Evolutionary conservation across 2,113 vertebrate genomes (phyloP), one percentile per base, ranked within the genome.

Genomic region (Hyperopisus bebe): DNA sequence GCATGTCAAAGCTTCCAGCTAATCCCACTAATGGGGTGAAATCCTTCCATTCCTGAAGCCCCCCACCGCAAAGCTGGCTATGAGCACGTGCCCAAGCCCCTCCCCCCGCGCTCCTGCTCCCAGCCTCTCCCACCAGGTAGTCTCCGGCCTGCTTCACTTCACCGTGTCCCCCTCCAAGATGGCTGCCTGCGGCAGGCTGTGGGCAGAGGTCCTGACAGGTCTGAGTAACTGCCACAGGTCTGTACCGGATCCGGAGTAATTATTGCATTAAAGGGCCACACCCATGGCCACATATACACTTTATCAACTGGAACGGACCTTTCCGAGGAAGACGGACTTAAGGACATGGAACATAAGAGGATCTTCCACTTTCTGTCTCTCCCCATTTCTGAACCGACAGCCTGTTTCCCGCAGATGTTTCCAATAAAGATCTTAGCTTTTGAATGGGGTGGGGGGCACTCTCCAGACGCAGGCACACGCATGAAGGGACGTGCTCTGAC

Each of bases 1-100:
- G 82, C 53, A 90, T 86, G 83, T 89, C 89, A 86, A 86, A 90
- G 82, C 58, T 44, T 74, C 83, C 44, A 51, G 55, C 83, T 90
- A 90, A 90, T 90, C 89, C 83, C 27, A 58, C 53, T 90, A 74
- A 90, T 66, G 82, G 83, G 66, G 53, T 44, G 48, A 90, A 74
- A 90, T 90, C 89, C 55, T 42, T 39, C 42, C 31, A 55, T 58
- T 51, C 13, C 82, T 55, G n/a, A 58, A 84, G 24, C 11, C 24
- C 8, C 80, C 80, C 1, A 1, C 85, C 46, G 42, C 2, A 10
- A n/a, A n/a, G 35, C 11, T 58, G 39, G 39, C 13, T 31, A 17
- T 55, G 42, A 42, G 31, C 50, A 55, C 53, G 42, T 19, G 58
- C 31, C 35, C 74, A 58, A 50, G 19, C 19, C 13, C 17, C 27